phyloP scores from a whole-genome alignment of 2,888 invertebrate genomes.

The Drosophila pseudotalamancana region DNA sequence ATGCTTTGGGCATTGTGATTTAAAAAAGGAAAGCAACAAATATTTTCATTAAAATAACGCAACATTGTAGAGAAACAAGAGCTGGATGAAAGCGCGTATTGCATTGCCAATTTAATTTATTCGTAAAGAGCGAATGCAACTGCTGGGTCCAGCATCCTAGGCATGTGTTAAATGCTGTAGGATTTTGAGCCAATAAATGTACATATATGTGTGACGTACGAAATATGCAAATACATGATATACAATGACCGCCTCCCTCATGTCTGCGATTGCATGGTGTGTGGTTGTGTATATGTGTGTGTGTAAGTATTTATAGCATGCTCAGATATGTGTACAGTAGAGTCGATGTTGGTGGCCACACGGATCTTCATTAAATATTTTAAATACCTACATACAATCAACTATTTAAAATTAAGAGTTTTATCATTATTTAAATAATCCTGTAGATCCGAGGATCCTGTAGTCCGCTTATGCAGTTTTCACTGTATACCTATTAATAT shows the following conservation, averaged over 20 bases:
- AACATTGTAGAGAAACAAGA: constrained; percentile 24
- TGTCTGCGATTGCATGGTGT: not conserved
- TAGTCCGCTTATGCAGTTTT: not conserved
- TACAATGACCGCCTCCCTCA: not conserved
- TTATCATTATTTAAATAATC: not conserved
- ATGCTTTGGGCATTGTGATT: constrained; percentile 9
- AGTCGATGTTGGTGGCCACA: not conserved
- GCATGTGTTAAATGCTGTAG: constrained; percentile 55
- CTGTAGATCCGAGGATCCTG: too few species aligned
- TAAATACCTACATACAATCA: not conserved
- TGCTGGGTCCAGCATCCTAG: constrained; percentile 23
- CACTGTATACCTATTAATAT: constrained; percentile 25
- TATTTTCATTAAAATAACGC: constrained; percentile 60
- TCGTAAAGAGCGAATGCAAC: constrained; percentile 21
- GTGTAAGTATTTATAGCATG: not conserved
- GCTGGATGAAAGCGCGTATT: constrained; percentile 41
- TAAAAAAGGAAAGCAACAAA: constrained; percentile 14
- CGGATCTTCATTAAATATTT: not conserved
- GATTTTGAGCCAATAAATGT: constrained; percentile 59
- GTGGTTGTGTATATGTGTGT: not conserved
- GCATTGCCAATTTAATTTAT: constrained; percentile 62
- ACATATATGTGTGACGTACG: constrained; percentile 50
- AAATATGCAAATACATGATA: constrained; percentile 61
- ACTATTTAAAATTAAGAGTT: not conserved
- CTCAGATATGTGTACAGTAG: not conserved